Evolutionary conservation across 2,888 invertebrate genomes (phyloP), one percentile per base, ranked within the genome.

Genomic region (Teleiodes luculella): DNA sequence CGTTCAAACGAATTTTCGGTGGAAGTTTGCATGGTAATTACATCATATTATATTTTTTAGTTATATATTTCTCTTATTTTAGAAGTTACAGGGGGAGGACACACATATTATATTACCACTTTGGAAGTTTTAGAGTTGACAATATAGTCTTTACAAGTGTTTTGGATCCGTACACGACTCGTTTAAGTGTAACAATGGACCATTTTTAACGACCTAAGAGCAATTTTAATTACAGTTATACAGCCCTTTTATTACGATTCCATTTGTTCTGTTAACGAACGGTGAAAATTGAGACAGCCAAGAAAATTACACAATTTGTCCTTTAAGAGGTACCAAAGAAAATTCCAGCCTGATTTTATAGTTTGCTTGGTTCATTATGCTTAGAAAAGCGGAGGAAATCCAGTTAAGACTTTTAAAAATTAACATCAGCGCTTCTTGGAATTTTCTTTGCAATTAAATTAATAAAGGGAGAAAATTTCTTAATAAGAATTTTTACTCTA

Each of bases 221-320:
- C 66, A 68, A 70, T 68, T 76, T 74, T 72, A 76, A 76, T 78
- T 70, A 76, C 70, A 69, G 72, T 78, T 74, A 72, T 73, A 72
- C 67, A 66, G 56, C 61, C 70, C 67, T 68, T 72, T 71, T 67
- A 74, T 67, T 62, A 64, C 64, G 60, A 55, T 65, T 59, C 66
- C 74, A 73, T 77, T 76, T 68, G 72, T 67, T 64, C 67, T 62
- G 63, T 63, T 65, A 72, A 72, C 68, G 68, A 70, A 67, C 67
- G 68, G 63, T 66, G 70, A 66, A 68, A 72, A 75, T 72, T 67
- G 60, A 51, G 63, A 61, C 54, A 39, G 57, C 63, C 53, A 52
- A 49, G 35, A 45, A 57, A 66, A 67, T 64, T 60, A 50, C 54
- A 36, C 55, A 54, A 57, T 67, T 63, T 61, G 58, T 67, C 59